Percentiles rank a stretch among this genome's conserved stretches.
These are phyloP conservation scores for Cephus cinctus DNA, from an alignment of 1,140 invertebrate species.

Conservation along the genomic window DNA sequence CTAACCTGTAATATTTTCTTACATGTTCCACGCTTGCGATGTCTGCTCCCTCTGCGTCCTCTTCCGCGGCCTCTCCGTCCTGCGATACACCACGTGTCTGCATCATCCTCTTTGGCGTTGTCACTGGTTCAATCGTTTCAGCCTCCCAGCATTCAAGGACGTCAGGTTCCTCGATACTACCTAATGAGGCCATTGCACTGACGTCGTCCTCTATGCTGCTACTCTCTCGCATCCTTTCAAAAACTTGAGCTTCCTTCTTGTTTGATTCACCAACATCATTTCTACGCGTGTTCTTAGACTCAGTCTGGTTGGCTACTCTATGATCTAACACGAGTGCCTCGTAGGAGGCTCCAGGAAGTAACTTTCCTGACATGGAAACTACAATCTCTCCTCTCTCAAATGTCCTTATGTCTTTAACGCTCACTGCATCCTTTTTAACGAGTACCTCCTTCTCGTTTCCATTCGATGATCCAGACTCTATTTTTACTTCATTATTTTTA, in stretches of 20 bases:
- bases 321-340: slow-evolving; percentile 22
- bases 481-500: slow-evolving; percentile 21
- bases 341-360: slow-evolving; percentile 35
- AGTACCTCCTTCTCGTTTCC: slow-evolving; percentile 14
- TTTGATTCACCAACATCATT: too few relatives aligned
- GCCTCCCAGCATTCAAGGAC: slow-evolving; percentile 53
- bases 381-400: slow-evolving; percentile 50
- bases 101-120: slow-evolving; percentile 27
- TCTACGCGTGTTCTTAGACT: too few relatives aligned
- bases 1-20: slow-evolving; percentile 45
- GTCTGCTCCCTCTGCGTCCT: slow-evolving; percentile 20
- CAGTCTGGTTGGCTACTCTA: too few relatives aligned
- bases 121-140: slow-evolving; percentile 42
- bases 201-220: slow-evolving; percentile 8
- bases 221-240: too few relatives aligned
- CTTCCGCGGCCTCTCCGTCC: slow-evolving; percentile 30
- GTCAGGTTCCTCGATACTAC: slow-evolving; percentile 51
- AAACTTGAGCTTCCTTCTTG: too few relatives aligned
- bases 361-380: slow-evolving; percentile 46
- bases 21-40: slow-evolving; percentile 37
- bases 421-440: slow-evolving; percentile 19
- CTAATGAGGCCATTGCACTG: slow-evolving; percentile 32
- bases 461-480: slow-evolving; percentile 6
- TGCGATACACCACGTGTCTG: slow-evolving; percentile 20
- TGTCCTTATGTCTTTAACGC: slow-evolving; percentile 29